These are phyloP conservation scores for Rotaria macrura DNA, from an alignment of 2,888 invertebrate genomes.

Conservation along the genomic window DNA sequence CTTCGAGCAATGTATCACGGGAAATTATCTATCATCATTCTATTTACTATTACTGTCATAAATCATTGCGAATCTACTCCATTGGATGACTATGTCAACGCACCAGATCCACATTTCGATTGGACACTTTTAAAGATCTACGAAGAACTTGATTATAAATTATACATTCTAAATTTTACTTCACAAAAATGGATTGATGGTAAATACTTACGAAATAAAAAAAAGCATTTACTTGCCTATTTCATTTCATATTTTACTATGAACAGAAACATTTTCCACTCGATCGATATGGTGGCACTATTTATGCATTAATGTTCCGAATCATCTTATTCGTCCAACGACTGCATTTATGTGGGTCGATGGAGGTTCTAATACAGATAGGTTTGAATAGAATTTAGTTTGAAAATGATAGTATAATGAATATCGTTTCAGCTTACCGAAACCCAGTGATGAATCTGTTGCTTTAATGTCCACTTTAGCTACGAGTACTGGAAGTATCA, in stretches of 20 bases:
- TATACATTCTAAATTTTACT: slow-evolving; percentile 36
- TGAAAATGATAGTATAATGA: no score
- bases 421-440: slow-evolving; percentile 26
- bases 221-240: no score
- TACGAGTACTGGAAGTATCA: slow-evolving; percentile 37
- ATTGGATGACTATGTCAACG: slow-evolving; percentile 37
- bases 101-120: slow-evolving; percentile 35
- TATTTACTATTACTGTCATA: background rate
- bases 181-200: slow-evolving; percentile 37
- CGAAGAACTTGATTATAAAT: slow-evolving; percentile 34
- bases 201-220: slow-evolving; percentile 22
- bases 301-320: slow-evolving; percentile 34
- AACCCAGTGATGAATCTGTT: slow-evolving; percentile 16
- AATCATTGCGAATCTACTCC: slow-evolving; percentile 33
- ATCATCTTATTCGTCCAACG: slow-evolving; percentile 31
- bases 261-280: no score
- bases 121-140: slow-evolving; percentile 34
- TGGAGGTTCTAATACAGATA: slow-evolving; percentile 35
- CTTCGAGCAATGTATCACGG: no score
- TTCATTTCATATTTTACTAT: no score
- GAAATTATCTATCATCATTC: no score
- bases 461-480: slow-evolving; percentile 37
- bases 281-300: slow-evolving; percentile 36
- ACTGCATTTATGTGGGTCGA: slow-evolving; percentile 34
- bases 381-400: background rate